Conservation (phyloP, 2,888 invertebrate genomes). For the Cheilosia vulpina region DNA sequence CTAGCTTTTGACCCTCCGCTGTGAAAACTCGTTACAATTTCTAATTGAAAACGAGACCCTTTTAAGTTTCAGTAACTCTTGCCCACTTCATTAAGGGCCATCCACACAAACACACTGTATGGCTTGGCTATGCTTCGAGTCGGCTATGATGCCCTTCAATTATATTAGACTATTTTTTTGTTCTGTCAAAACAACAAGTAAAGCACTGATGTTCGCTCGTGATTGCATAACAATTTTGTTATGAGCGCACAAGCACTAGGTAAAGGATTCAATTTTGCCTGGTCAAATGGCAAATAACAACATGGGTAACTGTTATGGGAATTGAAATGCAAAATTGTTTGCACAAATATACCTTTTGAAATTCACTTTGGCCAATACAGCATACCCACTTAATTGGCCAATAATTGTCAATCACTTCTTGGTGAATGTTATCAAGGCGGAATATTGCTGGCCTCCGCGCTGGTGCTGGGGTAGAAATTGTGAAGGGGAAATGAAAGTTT, state of each 20-base stretch:
- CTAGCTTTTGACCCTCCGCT: not conserved
- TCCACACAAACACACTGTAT: slow-evolving; percentile 8
- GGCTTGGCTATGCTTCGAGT: not conserved
- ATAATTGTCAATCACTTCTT: slow-evolving; percentile 53
- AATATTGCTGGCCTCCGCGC: too few relatives aligned
- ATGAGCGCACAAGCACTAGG: not conserved
- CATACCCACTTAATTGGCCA: slow-evolving; percentile 43
- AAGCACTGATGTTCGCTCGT: slow-evolving; percentile 14
- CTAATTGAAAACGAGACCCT: slow-evolving; percentile 52
- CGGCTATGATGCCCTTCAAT: slow-evolving; percentile 24
- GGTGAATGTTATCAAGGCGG: not conserved
- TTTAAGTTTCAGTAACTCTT: slow-evolving; percentile 32
- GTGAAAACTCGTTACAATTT: slow-evolving; percentile 14
- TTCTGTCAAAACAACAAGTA: slow-evolving; percentile 13
- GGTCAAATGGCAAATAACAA: slow-evolving; percentile 63
- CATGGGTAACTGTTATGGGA: slow-evolving; percentile 59
- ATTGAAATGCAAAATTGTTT: slow-evolving; percentile 66
- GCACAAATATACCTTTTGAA: slow-evolving; percentile 42
- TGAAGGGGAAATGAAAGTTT: too few relatives aligned
- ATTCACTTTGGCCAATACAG: slow-evolving; percentile 24
- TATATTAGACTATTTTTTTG: not conserved
- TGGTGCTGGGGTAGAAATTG: too few relatives aligned
- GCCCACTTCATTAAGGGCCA: slow-evolving; percentile 4
- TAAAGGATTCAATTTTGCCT: slow-evolving; percentile 61
- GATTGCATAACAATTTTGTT: slow-evolving; percentile 46